Evolutionary conservation across 2,888 invertebrate genomes (phyloP).

Genomic region (Sesamia inferens): DNA sequence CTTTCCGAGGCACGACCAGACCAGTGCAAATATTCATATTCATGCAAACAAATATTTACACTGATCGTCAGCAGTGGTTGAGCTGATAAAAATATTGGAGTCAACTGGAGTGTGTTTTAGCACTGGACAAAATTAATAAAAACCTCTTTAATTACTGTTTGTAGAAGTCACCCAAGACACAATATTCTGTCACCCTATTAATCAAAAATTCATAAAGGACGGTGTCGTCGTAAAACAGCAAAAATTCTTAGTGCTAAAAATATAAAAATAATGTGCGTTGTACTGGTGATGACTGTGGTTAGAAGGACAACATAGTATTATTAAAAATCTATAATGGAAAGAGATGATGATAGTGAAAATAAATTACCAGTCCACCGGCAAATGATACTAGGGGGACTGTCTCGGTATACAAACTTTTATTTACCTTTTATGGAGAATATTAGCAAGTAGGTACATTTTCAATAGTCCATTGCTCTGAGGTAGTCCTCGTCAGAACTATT

Average conservation of each 20-base stretch:
- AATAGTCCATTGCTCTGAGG: not conserved
- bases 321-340: conserved; percentile 10
- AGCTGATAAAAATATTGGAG: not conserved
- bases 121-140: conserved; percentile 18
- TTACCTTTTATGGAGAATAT: not conserved
- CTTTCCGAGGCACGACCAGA: no score
- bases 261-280: conserved; percentile 11
- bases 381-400: conserved; percentile 39
- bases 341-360: not conserved
- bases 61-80: not conserved
- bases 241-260: conserved; percentile 26
- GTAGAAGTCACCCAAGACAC: conserved; percentile 16
- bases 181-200: conserved; percentile 11
- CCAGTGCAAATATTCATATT: no score
- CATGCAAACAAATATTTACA: no score
- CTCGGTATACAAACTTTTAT: conserved; percentile 33
- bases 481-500: not conserved
- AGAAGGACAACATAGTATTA: conserved; percentile 26
- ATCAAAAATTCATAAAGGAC: conserved; percentile 11
- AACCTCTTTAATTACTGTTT: conserved; percentile 7
- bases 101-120: not conserved
- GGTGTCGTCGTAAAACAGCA: conserved; percentile 2
- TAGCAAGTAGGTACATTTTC: conserved; percentile 18
- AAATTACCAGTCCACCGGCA: not conserved
- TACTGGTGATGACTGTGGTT: conserved; percentile 32